Evolutionary conservation across 2,797 vertebrate genomes (phyloP), one percentile per base, ranked within the genome.

Genomic region (Micromesistius poutassou): DNA sequence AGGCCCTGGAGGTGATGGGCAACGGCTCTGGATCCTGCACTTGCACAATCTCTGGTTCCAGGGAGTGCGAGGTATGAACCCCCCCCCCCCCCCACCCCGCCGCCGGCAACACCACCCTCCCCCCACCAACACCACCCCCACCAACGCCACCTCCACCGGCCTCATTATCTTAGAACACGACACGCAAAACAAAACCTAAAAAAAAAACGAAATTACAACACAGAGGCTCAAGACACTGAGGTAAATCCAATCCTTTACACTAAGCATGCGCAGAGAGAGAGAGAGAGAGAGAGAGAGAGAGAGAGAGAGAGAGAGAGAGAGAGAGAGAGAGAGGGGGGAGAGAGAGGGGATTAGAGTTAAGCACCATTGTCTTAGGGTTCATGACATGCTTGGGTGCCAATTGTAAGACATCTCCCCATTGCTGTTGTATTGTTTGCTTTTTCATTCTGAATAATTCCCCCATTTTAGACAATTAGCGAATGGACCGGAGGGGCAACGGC

Each of bases 31-130:
- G 96, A 79, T 95, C 97, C 94, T 99, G 97, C 95, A 98, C 97
- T 80, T 99, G 98, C 93, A 98, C 97, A 95, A 97, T 98, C 92
- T 98, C 98, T 91, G 96, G 97, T 94, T 97, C 97, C 95, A 96
- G 97, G 95, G 97, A 99, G 96, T 99, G 98, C 87, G 98, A 99
- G 98, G 98, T 99, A 99, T 97, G 97, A 98, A 94, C 93, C n/a
- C 62, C 62, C 0, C 25, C 22, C 55, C 55, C 3, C 46, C 46
- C 2, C 46, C 19, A 1, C 16, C 46, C 2, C 46, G 16, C 9
- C 40, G 0, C 40, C 19, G 16, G 13, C 19, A 66, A 2, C 55
- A 28, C 94, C 91, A n/a, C n/a, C n/a, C n/a, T n/a, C n/a, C n/a
- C n/a, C n/a, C n/a, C n/a, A 81, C 91, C 94, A 93, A 92, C n/a